Conservation (phyloP, 2,888 invertebrate genomes). For the Philereme transversata region DNA sequence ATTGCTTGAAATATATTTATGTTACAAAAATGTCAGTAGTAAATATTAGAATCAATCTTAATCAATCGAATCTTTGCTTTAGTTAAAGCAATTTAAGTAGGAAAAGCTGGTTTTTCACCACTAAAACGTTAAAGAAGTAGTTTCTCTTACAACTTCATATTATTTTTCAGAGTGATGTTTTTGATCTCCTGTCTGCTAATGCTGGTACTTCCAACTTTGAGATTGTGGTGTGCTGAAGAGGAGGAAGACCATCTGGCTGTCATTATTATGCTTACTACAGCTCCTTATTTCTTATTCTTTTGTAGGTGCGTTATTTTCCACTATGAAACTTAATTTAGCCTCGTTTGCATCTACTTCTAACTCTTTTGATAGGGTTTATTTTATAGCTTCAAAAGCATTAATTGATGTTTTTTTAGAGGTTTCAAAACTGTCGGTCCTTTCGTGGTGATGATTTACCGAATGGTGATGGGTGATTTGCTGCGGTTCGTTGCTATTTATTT, state of each 20-base stretch:
- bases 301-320: conserved; percentile 87
- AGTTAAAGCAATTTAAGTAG: too few species aligned
- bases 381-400: background rate
- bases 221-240: conserved; percentile 93
- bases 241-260: conserved; percentile 96
- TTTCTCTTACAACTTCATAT: background rate
- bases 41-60: too few species aligned
- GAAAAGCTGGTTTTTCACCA: too few species aligned
- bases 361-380: too few species aligned
- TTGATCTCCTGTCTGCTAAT: conserved; percentile 95
- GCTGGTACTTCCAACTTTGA: conserved; percentile 92
- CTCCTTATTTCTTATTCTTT: conserved; percentile 98
- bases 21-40: too few species aligned
- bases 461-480: conserved; percentile 98
- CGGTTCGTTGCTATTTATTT: conserved; percentile 98
- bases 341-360: too few species aligned
- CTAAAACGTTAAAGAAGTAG: too few species aligned
- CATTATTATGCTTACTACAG: conserved; percentile 96
- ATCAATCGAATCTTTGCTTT: too few species aligned
- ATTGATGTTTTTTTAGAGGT: conserved; percentile 86
- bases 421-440: conserved; percentile 99
- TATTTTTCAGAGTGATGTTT: conserved; percentile 91
- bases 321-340: too few species aligned
- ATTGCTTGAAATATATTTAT: too few species aligned
- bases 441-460: conserved; percentile 99